Evolutionary conservation across 2,797 vertebrate genomes (phyloP).

Genomic region (Propithecus deckenii): DNA sequence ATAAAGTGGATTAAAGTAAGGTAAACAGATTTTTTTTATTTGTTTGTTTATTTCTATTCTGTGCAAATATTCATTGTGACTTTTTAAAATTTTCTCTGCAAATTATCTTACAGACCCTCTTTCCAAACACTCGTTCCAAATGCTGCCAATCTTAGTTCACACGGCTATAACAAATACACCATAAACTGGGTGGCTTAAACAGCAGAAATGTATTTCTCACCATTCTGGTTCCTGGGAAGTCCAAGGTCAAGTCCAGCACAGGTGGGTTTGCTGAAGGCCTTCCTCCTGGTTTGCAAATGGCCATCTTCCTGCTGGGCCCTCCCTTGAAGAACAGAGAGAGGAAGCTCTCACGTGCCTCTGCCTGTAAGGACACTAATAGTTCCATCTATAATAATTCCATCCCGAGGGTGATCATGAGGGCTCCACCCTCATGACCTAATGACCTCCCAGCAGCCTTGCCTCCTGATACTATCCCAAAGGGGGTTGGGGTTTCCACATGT

Average conservation of each 20-base stretch:
- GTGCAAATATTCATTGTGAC: background rate
- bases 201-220: background rate
- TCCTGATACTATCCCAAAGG: background rate
- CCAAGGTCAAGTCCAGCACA: too few relatives aligned
- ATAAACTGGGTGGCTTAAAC: background rate
- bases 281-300: background rate
- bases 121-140: background rate
- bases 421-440: background rate
- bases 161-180: background rate
- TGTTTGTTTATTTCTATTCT: background rate
- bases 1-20: background rate
- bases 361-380: background rate
- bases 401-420: too few relatives aligned
- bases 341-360: background rate
- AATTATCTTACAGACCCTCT: background rate
- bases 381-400: too few relatives aligned
- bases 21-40: background rate
- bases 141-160: background rate
- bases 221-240: background rate
- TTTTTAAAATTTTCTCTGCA: background rate
- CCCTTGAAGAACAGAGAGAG: background rate
- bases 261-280: background rate
- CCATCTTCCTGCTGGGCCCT: too few relatives aligned
- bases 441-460: background rate
- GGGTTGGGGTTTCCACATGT: background rate